Conservation (phyloP, 2,888 invertebrate species). For the Scaptomyza reducta region DNA sequence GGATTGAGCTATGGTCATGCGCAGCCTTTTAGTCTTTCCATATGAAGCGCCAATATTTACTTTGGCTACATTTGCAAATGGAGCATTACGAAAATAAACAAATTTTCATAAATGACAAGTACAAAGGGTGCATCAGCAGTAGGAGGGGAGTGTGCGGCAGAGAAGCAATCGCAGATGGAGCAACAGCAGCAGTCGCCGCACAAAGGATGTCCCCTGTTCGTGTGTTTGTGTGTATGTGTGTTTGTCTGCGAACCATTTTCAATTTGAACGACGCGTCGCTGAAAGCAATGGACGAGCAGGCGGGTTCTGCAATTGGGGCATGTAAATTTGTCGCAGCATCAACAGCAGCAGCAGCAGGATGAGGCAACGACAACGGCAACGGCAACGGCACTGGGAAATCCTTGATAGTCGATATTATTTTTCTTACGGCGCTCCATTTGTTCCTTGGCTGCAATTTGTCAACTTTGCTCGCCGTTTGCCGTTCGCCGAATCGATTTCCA, state of each 20-base stretch:
- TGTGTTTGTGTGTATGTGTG: conserved; percentile 33
- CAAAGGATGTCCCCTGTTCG: conserved; percentile 62
- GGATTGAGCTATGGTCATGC: conserved; percentile 23
- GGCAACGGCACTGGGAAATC: conserved; percentile 64
- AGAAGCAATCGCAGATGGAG: conserved; percentile 37
- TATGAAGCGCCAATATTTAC: conserved; percentile 77
- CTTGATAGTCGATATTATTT: conserved; percentile 78
- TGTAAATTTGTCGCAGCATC: conserved; percentile 73
- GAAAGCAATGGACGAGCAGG: conserved; percentile 55
- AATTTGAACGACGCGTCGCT: conserved; percentile 70
- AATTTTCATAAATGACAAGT: conserved; percentile 81
- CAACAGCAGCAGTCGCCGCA: conserved; percentile 42
- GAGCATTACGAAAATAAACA: conserved; percentile 80
- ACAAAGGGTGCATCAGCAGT: conserved; percentile 56
- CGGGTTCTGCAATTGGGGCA: conserved; percentile 71
- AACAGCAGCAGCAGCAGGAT: conserved; percentile 20
- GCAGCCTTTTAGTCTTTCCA: conserved; percentile 45
- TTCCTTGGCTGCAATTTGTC: conserved; percentile 76
- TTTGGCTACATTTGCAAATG: conserved; percentile 81
- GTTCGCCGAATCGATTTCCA: conserved; percentile 71
- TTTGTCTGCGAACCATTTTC: conserved; percentile 63
- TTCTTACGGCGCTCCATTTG: conserved; percentile 79
- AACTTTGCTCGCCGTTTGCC: conserved; percentile 67
- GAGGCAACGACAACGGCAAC: conserved; percentile 42
- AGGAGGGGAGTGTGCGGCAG: conserved; percentile 1